Base-by-base conservation (phyloP, 2,888 invertebrate genomes). In the Ophion costatus region DNA sequence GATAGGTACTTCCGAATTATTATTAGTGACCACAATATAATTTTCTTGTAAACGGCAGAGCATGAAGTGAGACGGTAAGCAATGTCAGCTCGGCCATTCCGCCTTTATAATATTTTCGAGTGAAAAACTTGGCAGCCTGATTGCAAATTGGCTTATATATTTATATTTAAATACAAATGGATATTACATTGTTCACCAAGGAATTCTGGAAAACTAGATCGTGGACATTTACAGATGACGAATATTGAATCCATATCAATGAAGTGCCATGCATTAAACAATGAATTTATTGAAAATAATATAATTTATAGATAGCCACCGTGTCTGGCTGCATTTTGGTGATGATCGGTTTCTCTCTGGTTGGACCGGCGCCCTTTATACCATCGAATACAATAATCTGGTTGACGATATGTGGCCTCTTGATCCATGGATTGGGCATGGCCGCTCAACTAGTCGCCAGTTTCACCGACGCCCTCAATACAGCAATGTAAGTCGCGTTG, bases 361-460 rank as follows among this genome's bases (percentile, higher is more conserved):
- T 98, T 20, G 98, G 98, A 17, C 98, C 98, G 0, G 97, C 97
- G 0, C 97, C 97, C 0, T 97, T 97, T 92, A 93, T 98, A 57
- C 95, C 96, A 29, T 93, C 95, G 71, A 93, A 95, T 7, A 96
- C 96, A 95, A 93, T 94, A 24, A 91, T 97, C 74, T 96, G 96
- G 95, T 90, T 97, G 78, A 95, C 96, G 0, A 95, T 97, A 22
- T 45, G 95, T 1, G 97, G 97, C 0, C 93, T 98, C 74, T 95
- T 97, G 10, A 94, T 97, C 0, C 97, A 98, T 88, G 98, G 98
- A 0, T 91, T 98, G 17, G 98, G 98, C 17, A 96, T 98, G 92
- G 96, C 97, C 17, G 97, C 98, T 22, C 96, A 97, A 87, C 95
- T 98, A 56, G 98, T 98, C 11, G 97, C 98, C 0, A 97, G 97